phyloP scores from a whole-genome alignment of 2,888 invertebrate species.

The Encarsia formosa region DNA sequence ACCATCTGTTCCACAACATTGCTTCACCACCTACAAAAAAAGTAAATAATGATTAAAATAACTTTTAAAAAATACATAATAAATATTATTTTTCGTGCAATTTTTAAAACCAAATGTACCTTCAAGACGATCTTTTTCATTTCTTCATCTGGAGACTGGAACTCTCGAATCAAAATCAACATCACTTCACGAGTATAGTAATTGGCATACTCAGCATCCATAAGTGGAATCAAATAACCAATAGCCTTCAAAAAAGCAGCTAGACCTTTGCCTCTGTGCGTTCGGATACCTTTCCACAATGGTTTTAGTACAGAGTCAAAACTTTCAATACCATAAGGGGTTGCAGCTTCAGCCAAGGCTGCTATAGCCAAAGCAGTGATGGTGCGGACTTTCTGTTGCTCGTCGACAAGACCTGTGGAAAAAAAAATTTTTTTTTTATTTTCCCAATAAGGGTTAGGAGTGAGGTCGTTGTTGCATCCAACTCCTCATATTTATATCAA shows the following conservation, averaged over 20 bases:
- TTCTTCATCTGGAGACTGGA: slow-evolving; percentile 99
- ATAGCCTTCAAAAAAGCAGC: slow-evolving; percentile 99
- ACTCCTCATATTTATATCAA: too few species aligned
- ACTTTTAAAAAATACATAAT: too few species aligned
- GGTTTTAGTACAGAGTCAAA: slow-evolving; percentile 99
- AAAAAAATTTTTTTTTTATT: neutral
- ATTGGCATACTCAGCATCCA: slow-evolving; percentile 99
- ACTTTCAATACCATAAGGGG: slow-evolving; percentile 99
- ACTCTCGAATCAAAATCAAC: slow-evolving; percentile 97
- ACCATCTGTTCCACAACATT: slow-evolving; percentile 99
- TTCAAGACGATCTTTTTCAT: slow-evolving; percentile 99
- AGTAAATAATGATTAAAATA: too few species aligned
- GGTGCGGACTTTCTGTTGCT: slow-evolving; percentile 98
- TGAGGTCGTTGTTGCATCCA: too few species aligned
- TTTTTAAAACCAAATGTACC: slow-evolving; percentile 52
- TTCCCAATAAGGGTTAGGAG: too few species aligned
- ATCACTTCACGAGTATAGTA: slow-evolving; percentile 99
- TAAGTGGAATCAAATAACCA: slow-evolving; percentile 96
- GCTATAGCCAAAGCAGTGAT: slow-evolving; percentile 98
- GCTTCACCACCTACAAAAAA: slow-evolving; percentile 81
- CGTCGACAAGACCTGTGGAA: slow-evolving; percentile 83
- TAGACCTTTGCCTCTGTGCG: slow-evolving; percentile 84
- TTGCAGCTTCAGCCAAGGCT: slow-evolving; percentile 97
- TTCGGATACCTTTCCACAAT: slow-evolving; percentile 97
- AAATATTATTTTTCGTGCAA: neutral